Base-by-base conservation (phyloP, 1,140 invertebrate genomes). In the Plodia interpunctella region DNA sequence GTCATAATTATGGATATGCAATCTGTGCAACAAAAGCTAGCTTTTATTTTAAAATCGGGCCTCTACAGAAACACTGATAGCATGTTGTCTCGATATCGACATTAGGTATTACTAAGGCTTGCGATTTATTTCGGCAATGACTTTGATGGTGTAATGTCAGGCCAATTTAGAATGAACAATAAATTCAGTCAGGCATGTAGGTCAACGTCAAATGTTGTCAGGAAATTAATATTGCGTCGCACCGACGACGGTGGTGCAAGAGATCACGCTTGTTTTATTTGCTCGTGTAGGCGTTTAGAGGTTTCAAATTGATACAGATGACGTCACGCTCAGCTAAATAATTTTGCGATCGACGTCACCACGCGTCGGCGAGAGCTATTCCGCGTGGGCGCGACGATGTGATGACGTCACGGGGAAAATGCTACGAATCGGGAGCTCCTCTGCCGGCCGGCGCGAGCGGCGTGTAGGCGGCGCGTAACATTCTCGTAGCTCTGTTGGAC, bases 381-480 rank as follows among this genome's bases (percentile, higher is more conserved):
- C 56, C 52, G 73, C 67, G 76, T 80, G 74, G 74, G 74, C 62
- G 69, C 64, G 69, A 65, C 70, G 70, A 49, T 50, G 21, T 57
- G 60, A 50, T 77, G 77, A 79, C 77, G 77, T 79, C 77, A 88
- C 83, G 65, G 83, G 80, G 68, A 72, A 65, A 66, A 79, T 75
- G 70, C 72, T 74, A 69, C 69, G 44, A 38, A 64, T 63, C 57
- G 66, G 38, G 38, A 44, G 20, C 19, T 25, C 5, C 59, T 63
- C 63, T 58, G 60, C 65, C 54, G 25, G 49, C 15, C 62, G 66
- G 60, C 55, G 55, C 51, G 51, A 20, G 51, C 51, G 38, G 35
- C 49, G 62, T 44, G 69, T 66, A 66, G 71, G 67, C 58, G 66
- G 54, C 68, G 67, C 62, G 71, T 74, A 75, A 57, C 68, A 64